These are phyloP conservation scores for Pterostichus madidus DNA, from an alignment of 2,888 invertebrate genomes.

Conservation along the genomic window DNA sequence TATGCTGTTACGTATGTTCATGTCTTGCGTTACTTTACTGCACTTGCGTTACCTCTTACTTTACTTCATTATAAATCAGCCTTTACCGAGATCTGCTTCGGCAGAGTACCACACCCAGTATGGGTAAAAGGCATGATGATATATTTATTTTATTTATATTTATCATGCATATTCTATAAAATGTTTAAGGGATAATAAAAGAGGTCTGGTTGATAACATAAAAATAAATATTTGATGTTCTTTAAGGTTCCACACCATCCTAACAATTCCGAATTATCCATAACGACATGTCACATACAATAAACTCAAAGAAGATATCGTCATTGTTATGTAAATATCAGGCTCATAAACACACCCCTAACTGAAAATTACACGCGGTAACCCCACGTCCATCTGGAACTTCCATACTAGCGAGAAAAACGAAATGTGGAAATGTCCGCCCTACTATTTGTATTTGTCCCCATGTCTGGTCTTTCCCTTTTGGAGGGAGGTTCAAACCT, in stretches of 20 bases:
- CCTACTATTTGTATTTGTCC: conserved; percentile 16
- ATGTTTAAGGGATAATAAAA: neutral
- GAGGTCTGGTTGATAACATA: neutral
- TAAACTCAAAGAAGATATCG: conserved; percentile 22
- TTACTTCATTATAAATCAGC: no score
- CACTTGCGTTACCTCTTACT: no score
- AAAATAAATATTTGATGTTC: conserved; percentile 19
- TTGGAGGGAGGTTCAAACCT: neutral
- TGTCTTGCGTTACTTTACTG: no score
- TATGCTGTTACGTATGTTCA: no score
- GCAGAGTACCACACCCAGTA: no score
- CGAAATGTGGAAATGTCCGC: conserved; percentile 22
- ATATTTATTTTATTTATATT: no score
- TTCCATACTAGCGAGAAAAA: no score
- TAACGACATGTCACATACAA: conserved; percentile 23
- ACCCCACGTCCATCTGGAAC: neutral
- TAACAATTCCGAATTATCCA: conserved; percentile 6
- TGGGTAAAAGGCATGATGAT: no score
- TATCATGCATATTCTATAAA: no score
- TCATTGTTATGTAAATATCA: conserved; percentile 43
- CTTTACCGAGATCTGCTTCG: no score
- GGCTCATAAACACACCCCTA: conserved; percentile 24
- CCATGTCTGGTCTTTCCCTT: neutral
- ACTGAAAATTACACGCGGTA: neutral
- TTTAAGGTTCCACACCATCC: neutral